Percentiles rank a stretch among this genome's conserved stretches.
Evolutionary conservation across 2,797 vertebrate genomes (phyloP).

Genomic region (Gymnodraco acuticeps): DNA sequence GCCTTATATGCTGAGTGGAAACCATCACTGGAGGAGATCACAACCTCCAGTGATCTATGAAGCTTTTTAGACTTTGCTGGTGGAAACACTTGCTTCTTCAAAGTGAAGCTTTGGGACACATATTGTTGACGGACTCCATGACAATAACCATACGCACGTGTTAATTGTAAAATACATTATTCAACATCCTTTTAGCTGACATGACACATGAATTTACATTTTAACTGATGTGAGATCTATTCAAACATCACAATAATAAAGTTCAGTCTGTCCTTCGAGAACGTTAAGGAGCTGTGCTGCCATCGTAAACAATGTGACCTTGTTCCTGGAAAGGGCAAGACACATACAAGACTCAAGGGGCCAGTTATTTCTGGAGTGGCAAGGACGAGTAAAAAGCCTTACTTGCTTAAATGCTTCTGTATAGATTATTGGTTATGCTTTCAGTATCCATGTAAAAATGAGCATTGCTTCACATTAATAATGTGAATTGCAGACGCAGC

Average conservation of each 20-base stretch:
- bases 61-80: slow-evolving; percentile 46
- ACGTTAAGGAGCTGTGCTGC: slow-evolving; percentile 42
- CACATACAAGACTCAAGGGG: slow-evolving; percentile 52
- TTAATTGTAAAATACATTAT: slow-evolving; percentile 30
- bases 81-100: slow-evolving; percentile 25
- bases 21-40: slow-evolving; percentile 50
- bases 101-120: slow-evolving; percentile 26
- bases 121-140: slow-evolving; percentile 6
- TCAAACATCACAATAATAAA: slow-evolving; percentile 45
- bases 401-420: slow-evolving; percentile 31
- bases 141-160: background rate
- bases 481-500: slow-evolving; percentile 42
- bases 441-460: slow-evolving; percentile 46
- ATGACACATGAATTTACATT: background rate
- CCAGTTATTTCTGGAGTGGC: slow-evolving; percentile 55
- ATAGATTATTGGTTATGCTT: slow-evolving; percentile 53
- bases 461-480: slow-evolving; percentile 43
- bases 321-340: slow-evolving; percentile 64
- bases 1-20: slow-evolving; percentile 62
- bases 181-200: background rate
- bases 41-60: slow-evolving; percentile 62
- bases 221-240: slow-evolving; percentile 11
- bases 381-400: slow-evolving; percentile 32
- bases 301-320: slow-evolving; percentile 71
- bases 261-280: slow-evolving; percentile 49